Base-by-base conservation (phyloP, 2,888 invertebrate species). In the Pasiphila rectangulata region DNA sequence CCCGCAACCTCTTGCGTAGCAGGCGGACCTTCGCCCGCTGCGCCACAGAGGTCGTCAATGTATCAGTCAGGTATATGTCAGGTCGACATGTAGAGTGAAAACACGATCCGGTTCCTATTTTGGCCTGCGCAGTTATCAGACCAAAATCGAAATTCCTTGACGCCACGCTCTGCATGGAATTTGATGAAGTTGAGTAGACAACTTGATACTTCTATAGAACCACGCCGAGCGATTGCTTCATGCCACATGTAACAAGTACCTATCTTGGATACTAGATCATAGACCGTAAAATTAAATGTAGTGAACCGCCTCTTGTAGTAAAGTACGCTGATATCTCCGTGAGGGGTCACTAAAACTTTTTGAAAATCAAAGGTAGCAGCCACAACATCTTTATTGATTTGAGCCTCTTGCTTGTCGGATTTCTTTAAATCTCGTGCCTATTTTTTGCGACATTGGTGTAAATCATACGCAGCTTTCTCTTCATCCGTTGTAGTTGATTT, bases 51-150 rank as follows among this genome's bases (percentile, higher is more conserved):
- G n/a, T n/a, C n/a, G n/a, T n/a, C n/a, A n/a, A n/a, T n/a, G n/a
- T n/a, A n/a, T n/a, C n/a, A n/a, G n/a, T n/a, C n/a, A n/a, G n/a
- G n/a, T n/a, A n/a, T n/a, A n/a, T n/a, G n/a, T n/a, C n/a, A n/a
- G n/a, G n/a, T n/a, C n/a, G n/a, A n/a, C n/a, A 41, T 7, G 21
- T 36, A 23, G 7, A 15, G 7, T 4, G 23, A 16, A 23, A 36
- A 36, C 13, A 36, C 23, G 13, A 36, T 23, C n/a, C 36, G 20
- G 21, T 36, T 36, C 7, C 23, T 19, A 20, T 40, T 29, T 40
- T 29, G 29, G 9, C 39, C 40, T 19, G 19, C 19, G 19, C 19
- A 35, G 19, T 20, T 20, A 12, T 35, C 34, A 3, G n/a, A n/a
- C n/a, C n/a, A n/a, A n/a, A n/a, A n/a, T n/a, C n/a, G n/a, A n/a